These are phyloP conservation scores for Cranoglanis bouderius DNA, from an alignment of 2,113 vertebrate species.

Conservation along the genomic window DNA sequence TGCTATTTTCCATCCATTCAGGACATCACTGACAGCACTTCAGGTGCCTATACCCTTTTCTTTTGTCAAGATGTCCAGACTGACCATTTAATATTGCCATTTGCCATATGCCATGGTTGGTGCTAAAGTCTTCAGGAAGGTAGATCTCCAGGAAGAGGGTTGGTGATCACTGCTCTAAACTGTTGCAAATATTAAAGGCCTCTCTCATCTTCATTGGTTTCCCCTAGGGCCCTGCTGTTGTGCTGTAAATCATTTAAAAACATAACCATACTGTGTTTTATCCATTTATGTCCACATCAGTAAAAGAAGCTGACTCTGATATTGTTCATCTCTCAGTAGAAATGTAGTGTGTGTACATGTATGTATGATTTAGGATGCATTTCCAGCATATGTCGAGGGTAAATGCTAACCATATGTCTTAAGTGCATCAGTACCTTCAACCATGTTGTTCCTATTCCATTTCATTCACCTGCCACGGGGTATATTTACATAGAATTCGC, in stretches of 20 bases:
- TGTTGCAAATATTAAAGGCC: conserved; percentile 46
- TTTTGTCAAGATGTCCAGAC: neutral
- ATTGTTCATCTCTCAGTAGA: conserved; percentile 26
- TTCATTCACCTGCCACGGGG: conserved; percentile 12
- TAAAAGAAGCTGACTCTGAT: conserved; percentile 26
- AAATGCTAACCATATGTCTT: neutral
- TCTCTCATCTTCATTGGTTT: conserved; percentile 44
- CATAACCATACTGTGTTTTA: conserved; percentile 41
- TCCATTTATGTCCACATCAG: conserved; percentile 43
- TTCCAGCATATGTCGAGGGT: neutral
- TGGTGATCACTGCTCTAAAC: neutral
- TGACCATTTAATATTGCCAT: neutral
- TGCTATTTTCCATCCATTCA: neutral
- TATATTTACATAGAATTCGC: conserved; percentile 54
- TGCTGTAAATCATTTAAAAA: neutral
- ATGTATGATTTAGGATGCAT: conserved; percentile 17
- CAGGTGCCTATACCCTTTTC: neutral
- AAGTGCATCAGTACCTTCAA: neutral
- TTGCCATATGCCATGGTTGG: neutral
- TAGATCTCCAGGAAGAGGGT: too few species aligned
- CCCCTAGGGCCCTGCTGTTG: conserved; percentile 31
- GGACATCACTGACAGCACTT: neutral
- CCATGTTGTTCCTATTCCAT: conserved; percentile 29
- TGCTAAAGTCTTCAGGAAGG: too few species aligned
- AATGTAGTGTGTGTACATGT: neutral